Base-by-base conservation (phyloP, 2,113 vertebrate genomes). In the Scomber colias region DNA sequence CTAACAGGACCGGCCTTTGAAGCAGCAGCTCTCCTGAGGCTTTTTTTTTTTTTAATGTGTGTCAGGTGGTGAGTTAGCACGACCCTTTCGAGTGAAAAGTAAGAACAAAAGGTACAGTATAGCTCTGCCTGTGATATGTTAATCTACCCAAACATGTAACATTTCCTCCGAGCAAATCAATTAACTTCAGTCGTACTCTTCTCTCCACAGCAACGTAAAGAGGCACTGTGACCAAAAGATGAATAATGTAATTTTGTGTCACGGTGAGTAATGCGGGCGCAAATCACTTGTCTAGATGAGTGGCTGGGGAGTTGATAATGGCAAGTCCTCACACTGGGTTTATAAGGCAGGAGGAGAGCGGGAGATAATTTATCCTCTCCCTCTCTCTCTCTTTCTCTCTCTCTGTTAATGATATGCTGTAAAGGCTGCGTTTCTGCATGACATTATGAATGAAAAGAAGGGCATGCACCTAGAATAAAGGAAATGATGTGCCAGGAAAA, bases 261-360 rank as follows among this genome's bases (percentile, higher is more conserved):
- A 68, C 54, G 76, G 69, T 87, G 85, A 90, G 72, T 77, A 83
- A 89, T 79, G 81, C 2, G 14, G 46, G 66, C 53, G 51, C 83
- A 87, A 79, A 89, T 89, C 76, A 87, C 82, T 78, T 63, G 74
- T 83, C 66, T 56, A 49, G n/a, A 81, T 65, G 73, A 84, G 71
- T 71, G 45, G 78, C 70, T 48, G 72, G 66, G 81, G 80, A 82
- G 64, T 59, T 74, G 78, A 86, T 86, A 82, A 85, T 78, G 77
- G 81, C 3, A 11, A 74, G 79, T 83, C 79, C 69, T 85, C 77
- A 55, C 30, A 0, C 63, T 49, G 79, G 63, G 76, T 81, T 85
- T 77, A 81, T 79, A 73, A 67, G 79, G 85, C 71, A 61, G 66
- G 67, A 77, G 57, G 67, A 85, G 50, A 81, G 81, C 46, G 24